These are phyloP conservation scores for Littorina saxatilis DNA, from an alignment of 1,140 invertebrate genomes.

Conservation along the genomic window DNA sequence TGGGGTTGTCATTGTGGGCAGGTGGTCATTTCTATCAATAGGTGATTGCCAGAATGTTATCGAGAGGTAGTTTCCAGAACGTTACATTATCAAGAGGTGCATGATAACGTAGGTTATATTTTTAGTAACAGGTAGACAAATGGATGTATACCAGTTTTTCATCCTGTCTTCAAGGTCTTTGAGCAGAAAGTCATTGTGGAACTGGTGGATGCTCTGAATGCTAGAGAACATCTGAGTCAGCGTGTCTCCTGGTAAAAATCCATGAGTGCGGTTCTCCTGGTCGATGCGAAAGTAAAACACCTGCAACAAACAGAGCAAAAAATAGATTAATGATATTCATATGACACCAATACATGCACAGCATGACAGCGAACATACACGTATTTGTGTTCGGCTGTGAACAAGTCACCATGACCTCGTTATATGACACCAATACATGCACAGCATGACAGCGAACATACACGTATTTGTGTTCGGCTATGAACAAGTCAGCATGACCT, in stretches of 20 bases:
- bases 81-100: too few species aligned
- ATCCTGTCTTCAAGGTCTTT: slow-evolving; percentile 78
- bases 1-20: too few species aligned
- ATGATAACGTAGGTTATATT: too few species aligned
- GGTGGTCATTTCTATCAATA: too few species aligned
- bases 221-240: slow-evolving; percentile 80
- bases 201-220: slow-evolving; percentile 79
- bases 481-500: too few species aligned
- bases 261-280: slow-evolving; percentile 77
- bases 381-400: neutral
- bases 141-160: slow-evolving; percentile 78
- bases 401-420: too few species aligned
- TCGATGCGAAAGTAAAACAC: slow-evolving; percentile 78
- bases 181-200: slow-evolving; percentile 80
- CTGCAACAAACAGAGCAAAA: slow-evolving; percentile 63
- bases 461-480: too few species aligned
- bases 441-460: too few species aligned
- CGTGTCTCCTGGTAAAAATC: slow-evolving; percentile 77
- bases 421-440: too few species aligned
- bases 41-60: too few species aligned
- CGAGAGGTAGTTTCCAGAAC: too few species aligned
- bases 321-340: slow-evolving; percentile 10
- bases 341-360: neutral
- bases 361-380: neutral
- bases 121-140: too few species aligned